Conservation (phyloP, 2,113 vertebrate genomes). For the Anser cygnoides region DNA sequence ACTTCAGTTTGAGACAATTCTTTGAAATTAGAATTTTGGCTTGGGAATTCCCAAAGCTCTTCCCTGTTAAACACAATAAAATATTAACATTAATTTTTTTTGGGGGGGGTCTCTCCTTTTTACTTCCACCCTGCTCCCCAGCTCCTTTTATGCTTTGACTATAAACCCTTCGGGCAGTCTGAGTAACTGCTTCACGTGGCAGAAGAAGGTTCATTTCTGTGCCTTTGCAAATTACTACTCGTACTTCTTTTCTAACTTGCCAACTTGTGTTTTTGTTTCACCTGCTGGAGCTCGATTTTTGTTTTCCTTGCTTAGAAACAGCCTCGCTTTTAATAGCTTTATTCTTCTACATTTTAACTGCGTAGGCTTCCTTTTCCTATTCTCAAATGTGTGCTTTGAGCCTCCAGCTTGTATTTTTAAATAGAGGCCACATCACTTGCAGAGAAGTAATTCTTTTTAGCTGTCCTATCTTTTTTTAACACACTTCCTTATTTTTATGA, state of each 20-base stretch:
- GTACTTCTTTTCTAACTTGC: neutral
- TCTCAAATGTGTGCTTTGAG: neutral
- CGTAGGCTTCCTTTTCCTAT: neutral
- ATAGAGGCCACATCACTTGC: neutral
- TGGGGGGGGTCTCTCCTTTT: neutral
- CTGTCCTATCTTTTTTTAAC: neutral
- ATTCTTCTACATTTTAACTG: neutral
- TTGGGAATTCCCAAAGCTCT: neutral
- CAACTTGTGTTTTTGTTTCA: neutral
- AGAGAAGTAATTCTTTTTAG: neutral
- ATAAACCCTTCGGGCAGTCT: neutral
- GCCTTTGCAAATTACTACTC: neutral
- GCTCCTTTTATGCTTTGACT: neutral
- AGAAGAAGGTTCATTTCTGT: neutral
- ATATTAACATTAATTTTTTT: neutral
- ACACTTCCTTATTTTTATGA: conserved; percentile 8
- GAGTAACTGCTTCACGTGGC: neutral
- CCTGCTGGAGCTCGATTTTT: neutral
- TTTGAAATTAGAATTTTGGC: neutral
- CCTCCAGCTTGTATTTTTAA: conserved; percentile 10
- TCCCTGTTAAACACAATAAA: neutral
- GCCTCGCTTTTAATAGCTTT: neutral
- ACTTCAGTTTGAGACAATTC: neutral
- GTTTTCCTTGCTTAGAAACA: neutral
- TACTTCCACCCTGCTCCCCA: neutral